phyloP scores from a whole-genome alignment of 1,140 invertebrate species.

The Platyscapa corneri region DNA sequence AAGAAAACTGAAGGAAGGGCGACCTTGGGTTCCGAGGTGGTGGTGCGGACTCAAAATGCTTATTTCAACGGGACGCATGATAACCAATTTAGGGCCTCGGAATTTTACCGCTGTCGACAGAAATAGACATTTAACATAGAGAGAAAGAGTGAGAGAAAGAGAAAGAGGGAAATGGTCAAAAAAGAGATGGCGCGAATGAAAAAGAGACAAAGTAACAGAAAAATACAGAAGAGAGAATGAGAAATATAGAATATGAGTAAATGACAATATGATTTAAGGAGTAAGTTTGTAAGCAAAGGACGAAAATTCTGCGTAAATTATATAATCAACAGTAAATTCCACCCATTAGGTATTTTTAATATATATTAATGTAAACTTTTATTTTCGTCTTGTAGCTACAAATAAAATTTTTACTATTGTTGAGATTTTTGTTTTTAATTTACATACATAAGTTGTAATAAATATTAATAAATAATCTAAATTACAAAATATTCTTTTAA shows the following conservation, averaged over 20 bases:
- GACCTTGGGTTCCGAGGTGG: conserved; percentile 60
- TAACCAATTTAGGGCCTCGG: conserved; percentile 72
- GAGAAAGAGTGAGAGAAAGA: background rate
- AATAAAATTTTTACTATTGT: too few species aligned
- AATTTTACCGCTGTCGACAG: conserved; percentile 69
- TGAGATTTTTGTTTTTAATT: too few species aligned
- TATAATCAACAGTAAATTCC: too few species aligned
- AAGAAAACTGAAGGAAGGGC: conserved; percentile 55
- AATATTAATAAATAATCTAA: too few species aligned
- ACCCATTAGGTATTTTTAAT: too few species aligned
- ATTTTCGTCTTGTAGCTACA: too few species aligned
- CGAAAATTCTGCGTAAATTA: background rate
- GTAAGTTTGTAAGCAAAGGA: too few species aligned
- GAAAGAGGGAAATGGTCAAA: background rate
- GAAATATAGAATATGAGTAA: background rate
- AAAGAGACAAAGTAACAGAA: background rate
- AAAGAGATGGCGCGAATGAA: background rate
- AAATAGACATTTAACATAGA: conserved; percentile 64
- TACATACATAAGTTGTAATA: too few species aligned
- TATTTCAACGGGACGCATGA: conserved; percentile 64
- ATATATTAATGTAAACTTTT: too few species aligned
- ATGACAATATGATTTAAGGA: too few species aligned
- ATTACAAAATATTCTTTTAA: too few species aligned
- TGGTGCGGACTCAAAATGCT: conserved; percentile 54
- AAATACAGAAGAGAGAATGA: background rate